phyloP scores from a whole-genome alignment of 2,113 vertebrate species.

The Nestor notabilis region DNA sequence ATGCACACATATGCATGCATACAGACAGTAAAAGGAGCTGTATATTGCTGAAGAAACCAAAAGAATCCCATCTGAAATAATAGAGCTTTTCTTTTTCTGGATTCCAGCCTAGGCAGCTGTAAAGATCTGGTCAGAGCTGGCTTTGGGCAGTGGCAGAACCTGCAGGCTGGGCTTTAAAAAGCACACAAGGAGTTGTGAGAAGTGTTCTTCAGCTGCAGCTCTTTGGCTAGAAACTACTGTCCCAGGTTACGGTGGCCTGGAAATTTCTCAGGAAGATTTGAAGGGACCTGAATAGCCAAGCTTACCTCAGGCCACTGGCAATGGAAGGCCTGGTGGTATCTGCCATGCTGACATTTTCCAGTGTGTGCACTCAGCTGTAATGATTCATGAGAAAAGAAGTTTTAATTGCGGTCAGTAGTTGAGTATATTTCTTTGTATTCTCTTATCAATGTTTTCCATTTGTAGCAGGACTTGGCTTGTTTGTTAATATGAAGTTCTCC shows the following conservation, averaged over 20 bases:
- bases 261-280: constrained; percentile 24
- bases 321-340: background rate
- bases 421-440: constrained; percentile 64
- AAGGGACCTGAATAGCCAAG: background rate
- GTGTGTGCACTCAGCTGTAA: background rate
- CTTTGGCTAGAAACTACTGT: background rate
- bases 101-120: constrained; percentile 1
- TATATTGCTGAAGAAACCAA: constrained; percentile 15
- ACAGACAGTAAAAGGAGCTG: background rate
- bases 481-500: constrained; percentile 56
- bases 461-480: constrained; percentile 53
- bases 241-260: background rate
- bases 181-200: background rate
- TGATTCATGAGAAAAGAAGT: constrained; percentile 45
- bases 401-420: constrained; percentile 57
- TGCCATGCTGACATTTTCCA: background rate
- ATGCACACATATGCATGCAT: background rate
- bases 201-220: background rate
- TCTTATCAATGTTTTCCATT: constrained; percentile 70
- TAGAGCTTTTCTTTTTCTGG: background rate
- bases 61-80: background rate
- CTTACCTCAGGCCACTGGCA: background rate
- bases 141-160: background rate
- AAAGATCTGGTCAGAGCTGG: background rate
- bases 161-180: constrained; percentile 5